A percentile compares a stretch with the other conserved stretches of the same genome.
phyloP scores from a whole-genome alignment of 1,140 invertebrate genomes.

The Drosophila novamexicana region DNA sequence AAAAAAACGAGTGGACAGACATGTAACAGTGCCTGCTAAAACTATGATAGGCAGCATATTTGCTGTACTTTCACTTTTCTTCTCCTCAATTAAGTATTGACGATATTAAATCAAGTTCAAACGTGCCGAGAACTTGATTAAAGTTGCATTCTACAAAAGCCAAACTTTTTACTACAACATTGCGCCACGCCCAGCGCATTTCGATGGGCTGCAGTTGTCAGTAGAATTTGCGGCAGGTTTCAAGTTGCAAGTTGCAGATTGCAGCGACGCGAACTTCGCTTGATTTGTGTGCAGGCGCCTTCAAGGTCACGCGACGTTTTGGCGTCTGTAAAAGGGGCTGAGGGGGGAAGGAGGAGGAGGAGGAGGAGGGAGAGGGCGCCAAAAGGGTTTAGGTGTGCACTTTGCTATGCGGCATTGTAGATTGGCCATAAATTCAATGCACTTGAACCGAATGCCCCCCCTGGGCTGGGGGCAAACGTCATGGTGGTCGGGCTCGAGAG shows the following conservation, averaged over 20 bases:
- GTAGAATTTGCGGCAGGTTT: conserved; percentile 12
- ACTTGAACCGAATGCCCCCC: conserved; percentile 32
- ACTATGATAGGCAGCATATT: conserved; percentile 25
- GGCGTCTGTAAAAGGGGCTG: not conserved
- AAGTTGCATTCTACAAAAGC: too few species aligned
- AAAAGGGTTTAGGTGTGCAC: not conserved
- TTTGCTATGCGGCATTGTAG: conserved; percentile 6
- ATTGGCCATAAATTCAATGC: conserved; percentile 44
- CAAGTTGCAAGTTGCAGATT: conserved; percentile 7
- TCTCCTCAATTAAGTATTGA: too few species aligned
- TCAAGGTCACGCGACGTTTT: conserved; percentile 14
- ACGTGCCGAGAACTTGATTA: too few species aligned
- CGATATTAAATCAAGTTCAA: too few species aligned
- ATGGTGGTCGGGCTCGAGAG: too few species aligned
- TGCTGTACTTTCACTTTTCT: too few species aligned
- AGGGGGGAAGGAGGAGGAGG: too few species aligned
- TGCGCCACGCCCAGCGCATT: not conserved
- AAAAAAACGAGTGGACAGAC: conserved; percentile 1
- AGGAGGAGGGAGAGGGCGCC: too few species aligned
- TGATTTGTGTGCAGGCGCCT: conserved; percentile 35
- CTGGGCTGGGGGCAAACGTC: too few species aligned
- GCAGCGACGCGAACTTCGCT: conserved; percentile 7
- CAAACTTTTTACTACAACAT: too few species aligned
- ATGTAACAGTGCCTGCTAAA: conserved; percentile 15
- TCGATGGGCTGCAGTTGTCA: not conserved